Base-by-base conservation (phyloP, 1,140 invertebrate genomes). In the Lasioglossum baleicum region DNA sequence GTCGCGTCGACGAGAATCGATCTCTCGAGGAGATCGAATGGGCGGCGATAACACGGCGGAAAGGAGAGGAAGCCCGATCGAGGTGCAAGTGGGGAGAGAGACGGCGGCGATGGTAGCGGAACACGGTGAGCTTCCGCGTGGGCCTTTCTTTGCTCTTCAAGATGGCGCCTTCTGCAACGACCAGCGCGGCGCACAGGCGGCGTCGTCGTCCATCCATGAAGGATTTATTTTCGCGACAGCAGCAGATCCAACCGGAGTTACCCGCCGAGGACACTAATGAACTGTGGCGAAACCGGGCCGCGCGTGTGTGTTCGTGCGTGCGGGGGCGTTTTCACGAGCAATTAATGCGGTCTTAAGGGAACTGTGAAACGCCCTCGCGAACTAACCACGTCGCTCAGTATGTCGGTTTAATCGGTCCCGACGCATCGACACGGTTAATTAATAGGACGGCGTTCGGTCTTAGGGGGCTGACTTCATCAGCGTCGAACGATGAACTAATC, bases 121-220 rank as follows among this genome's bases (percentile, higher is more conserved):
- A 81, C 48, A 61, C 53, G 42, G 67, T 70, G 13, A 56, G 87
- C 86, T 89, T 90, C 88, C 89, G 88, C 89, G 88, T 89, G 88
- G 88, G 87, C 79, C 83, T 88, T 53, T 78, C 73, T 69, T 76
- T 67, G 71, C 60, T 7, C 70, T 44, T 82, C 79, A 83, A 86
- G 77, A 88, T 86, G 84, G 76, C 84, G 63, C 72, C 56, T 66
- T 13, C 51, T 42, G 26, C 44, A 72, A 71, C 58, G 60, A 20
- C 44, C 72, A 5, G 35, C 71, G 67, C 51, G 2, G 5, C 51
- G 42, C 76, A 77, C 72, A 78, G 83, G 63, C 73, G 77, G 44
- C 44, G 44, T 48, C 44, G 10, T 10, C 44, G 44, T 85, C 73
- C 67, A 56, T 78, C 51, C 65, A 70, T 17, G 17, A 68, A 15